Conservation (phyloP, 2,113 vertebrate species). For the Prinia subflava region DNA sequence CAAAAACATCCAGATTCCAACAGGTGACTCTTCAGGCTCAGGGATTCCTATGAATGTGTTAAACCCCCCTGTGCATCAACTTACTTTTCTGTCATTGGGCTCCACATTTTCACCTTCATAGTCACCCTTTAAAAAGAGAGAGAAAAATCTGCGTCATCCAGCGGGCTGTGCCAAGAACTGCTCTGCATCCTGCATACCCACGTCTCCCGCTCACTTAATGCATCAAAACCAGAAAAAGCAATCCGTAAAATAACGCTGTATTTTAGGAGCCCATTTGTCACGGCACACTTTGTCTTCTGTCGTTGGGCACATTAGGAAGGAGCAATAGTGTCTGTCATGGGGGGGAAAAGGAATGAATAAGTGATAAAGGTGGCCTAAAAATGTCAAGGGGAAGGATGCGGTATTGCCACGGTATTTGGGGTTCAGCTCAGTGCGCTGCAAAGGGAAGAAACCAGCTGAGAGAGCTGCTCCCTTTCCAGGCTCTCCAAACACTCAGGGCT, state of each 20-base stretch:
- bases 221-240: conserved; percentile 58
- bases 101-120: conserved; percentile 77
- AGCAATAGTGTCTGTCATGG: conserved; percentile 35
- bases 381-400: conserved; percentile 43
- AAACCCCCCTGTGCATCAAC: not conserved
- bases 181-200: not conserved
- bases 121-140: conserved; percentile 81
- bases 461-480: conserved; percentile 17
- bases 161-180: not conserved
- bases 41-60: not conserved
- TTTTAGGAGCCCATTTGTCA: conserved; percentile 59
- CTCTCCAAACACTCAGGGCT: conserved; percentile 16
- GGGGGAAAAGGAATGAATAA: conserved; percentile 49
- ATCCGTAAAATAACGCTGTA: conserved; percentile 50
- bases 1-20: not conserved
- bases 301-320: conserved; percentile 21
- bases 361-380: conserved; percentile 66
- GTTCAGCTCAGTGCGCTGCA: conserved; percentile 43
- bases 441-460: not conserved
- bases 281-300: conserved; percentile 51
- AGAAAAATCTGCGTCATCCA: not conserved
- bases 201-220: conserved; percentile 35
- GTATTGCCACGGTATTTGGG: conserved; percentile 24
- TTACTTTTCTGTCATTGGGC: conserved; percentile 92
- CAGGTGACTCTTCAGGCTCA: not conserved